A percentile compares a stretch with the other conserved stretches of the same genome.
phyloP scores from a whole-genome alignment of 2,113 vertebrate genomes.

The Telmatochromis sp. region DNA sequence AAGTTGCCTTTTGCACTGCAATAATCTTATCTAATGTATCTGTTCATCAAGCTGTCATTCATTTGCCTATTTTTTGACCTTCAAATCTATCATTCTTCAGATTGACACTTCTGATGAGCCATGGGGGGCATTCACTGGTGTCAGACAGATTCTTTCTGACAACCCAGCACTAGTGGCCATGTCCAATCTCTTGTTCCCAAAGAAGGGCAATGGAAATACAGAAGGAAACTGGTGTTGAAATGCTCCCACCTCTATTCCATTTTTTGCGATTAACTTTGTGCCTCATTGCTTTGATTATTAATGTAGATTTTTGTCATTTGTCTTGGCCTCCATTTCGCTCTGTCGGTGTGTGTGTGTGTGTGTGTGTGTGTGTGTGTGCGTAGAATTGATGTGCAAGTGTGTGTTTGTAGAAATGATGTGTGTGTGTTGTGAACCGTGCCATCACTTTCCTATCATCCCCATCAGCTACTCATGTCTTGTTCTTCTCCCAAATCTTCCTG shows the following conservation, averaged over 20 bases:
- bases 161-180: conserved; percentile 49
- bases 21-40: conserved; percentile 21
- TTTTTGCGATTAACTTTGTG: background rate
- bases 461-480: conserved; percentile 52
- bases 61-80: conserved; percentile 58
- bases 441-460: conserved; percentile 36
- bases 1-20: background rate
- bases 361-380: accelerated
- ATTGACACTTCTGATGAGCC: conserved; percentile 55
- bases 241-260: background rate
- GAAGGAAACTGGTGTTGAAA: background rate
- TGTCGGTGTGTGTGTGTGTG: background rate
- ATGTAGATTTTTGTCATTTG: background rate
- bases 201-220: conserved; percentile 19
- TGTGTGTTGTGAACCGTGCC: background rate
- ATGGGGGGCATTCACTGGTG: conserved; percentile 12
- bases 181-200: conserved; percentile 24
- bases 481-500: conserved; percentile 49
- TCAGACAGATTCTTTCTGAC: conserved; percentile 63
- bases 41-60: conserved; percentile 23
- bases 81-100: conserved; percentile 42
- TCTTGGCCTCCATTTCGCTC: background rate
- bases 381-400: background rate
- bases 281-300: background rate
- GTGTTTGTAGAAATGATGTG: background rate